phyloP scores from a whole-genome alignment of 92 coral and sea anemone genomes.

The Pocillopora grandis region DNA sequence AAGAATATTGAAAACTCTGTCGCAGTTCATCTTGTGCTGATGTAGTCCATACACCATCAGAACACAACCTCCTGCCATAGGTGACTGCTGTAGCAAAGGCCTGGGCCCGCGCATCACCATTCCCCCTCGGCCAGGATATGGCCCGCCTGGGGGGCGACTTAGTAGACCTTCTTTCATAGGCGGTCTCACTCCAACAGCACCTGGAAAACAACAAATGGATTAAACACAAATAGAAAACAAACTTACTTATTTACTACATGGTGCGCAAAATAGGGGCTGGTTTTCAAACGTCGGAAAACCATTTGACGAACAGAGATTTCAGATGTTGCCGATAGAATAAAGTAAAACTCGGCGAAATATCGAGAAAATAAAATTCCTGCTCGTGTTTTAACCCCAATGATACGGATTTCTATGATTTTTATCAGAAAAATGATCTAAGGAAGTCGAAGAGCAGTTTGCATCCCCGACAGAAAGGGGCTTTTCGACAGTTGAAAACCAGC shows the following conservation, averaged over 20 bases:
- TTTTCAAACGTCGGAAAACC: too few species aligned
- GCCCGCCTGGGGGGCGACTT: conserved; percentile 76
- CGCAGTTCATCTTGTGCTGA: conserved; percentile 88
- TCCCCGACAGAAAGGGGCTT: too few species aligned
- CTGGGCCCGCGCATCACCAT: conserved; percentile 42
- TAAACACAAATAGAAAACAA: neutral
- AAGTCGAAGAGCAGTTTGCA: too few species aligned
- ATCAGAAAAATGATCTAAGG: too few species aligned
- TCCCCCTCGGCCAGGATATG: conserved; percentile 52
- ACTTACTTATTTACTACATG: neutral
- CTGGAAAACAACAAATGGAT: neutral
- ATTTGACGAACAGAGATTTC: too few species aligned
- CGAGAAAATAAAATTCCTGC: too few species aligned
- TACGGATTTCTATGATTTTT: too few species aligned
- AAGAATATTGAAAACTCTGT: conserved; percentile 81
- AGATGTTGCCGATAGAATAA: too few species aligned
- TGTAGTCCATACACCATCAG: conserved; percentile 94
- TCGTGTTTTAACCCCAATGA: too few species aligned
- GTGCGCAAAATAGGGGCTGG: too few species aligned
- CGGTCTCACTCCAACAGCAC: conserved; percentile 3
- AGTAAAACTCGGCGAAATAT: too few species aligned
- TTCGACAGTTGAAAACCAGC: too few species aligned
- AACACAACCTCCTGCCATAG: conserved; percentile 82
- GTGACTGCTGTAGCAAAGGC: conserved; percentile 45
- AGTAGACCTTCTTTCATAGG: conserved; percentile 84